Percentiles rank a stretch among this genome's conserved stretches.
Conservation (phyloP, 1,140 invertebrate species). For the Drosophila neocordata region DNA sequence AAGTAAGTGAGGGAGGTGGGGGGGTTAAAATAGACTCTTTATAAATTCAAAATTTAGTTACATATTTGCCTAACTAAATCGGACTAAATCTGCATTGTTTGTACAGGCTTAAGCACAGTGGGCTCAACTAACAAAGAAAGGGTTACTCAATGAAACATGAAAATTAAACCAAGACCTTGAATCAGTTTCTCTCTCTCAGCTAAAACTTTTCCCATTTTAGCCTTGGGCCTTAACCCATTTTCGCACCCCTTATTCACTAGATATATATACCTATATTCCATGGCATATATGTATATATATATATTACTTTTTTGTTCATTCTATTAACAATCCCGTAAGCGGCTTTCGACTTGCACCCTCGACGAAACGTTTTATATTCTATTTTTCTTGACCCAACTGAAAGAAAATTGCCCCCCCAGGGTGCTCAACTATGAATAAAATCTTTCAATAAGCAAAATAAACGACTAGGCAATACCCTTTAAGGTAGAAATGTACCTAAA, state of each 20-base stretch:
- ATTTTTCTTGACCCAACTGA: constrained; percentile 10
- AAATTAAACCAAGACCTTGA: constrained; percentile 11
- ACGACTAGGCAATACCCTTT: background rate
- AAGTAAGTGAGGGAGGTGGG: background rate
- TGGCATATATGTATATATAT: background rate
- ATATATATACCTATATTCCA: background rate
- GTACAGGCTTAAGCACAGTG: too few relatives aligned
- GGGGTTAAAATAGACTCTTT: constrained; percentile 35
- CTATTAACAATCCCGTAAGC: constrained; percentile 10
- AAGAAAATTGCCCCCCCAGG: constrained; percentile 6
- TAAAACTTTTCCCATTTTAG: background rate
- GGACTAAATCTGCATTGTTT: constrained; percentile 44
- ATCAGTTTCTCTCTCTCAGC: background rate
- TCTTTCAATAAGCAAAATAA: background rate
- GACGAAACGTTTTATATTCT: constrained; percentile 2
- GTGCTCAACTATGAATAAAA: background rate
- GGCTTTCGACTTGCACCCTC: background rate
- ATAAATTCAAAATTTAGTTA: constrained; percentile 58
- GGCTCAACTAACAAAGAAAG: constrained; percentile 14
- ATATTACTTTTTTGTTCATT: background rate
- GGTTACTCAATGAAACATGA: constrained; percentile 19
- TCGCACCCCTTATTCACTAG: background rate
- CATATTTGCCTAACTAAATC: constrained; percentile 55
- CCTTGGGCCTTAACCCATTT: constrained; percentile 9
- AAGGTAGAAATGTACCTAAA: too few relatives aligned